Evolutionary conservation across 2,888 invertebrate species (phyloP), one percentile per base, ranked within the genome.

Genomic region (Erebia aethiops): DNA sequence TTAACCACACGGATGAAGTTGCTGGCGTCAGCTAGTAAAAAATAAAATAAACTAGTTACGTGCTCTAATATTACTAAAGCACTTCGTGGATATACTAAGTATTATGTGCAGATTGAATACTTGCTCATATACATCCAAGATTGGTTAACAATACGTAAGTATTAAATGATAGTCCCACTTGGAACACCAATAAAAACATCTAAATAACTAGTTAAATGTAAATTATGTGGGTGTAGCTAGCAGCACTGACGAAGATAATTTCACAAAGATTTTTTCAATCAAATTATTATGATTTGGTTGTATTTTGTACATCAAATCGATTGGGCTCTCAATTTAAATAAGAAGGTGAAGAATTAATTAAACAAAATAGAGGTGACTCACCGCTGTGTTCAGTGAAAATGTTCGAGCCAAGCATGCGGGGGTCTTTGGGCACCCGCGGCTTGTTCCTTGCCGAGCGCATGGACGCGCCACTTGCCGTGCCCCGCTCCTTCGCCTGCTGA

Each of bases 301-400:
- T 49, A 49, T 49, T 49, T 49, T 14, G n/a, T 46, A 8, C n/a
- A n/a, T 51, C 51, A 1, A 13, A 18, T 54, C 18, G 18, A 54
- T 16, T 54, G 7, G 54, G 54, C 10, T 54, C 54, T 18, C 9
- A 14, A 35, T 5, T 64, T 16, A 8, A 35, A 35, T n/a, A 26
- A 35, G 66, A 69, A 56, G 49, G 16, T 61, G 16, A 4, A 52
- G 18, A 14, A 43, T 11, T 18, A 63, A 18, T 63, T 66, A 62
- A 75, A 58, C 43, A 52, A 43, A 68, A 66, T 70, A 72, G 62
- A 57, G 58, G 69, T 79, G 76, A 94, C 96, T 95, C 94, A 98
- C 98, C 98, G 92, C 97, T 98, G 90, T 98, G 98, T 94, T 98
- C 98, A 56, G 98, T 98, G 93, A 98, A 98, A 89, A 98, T 97